Evolutionary conservation across 2,888 invertebrate species (phyloP), one percentile per base, ranked within the genome.

Genomic region (Diaprepes abbreviatus): DNA sequence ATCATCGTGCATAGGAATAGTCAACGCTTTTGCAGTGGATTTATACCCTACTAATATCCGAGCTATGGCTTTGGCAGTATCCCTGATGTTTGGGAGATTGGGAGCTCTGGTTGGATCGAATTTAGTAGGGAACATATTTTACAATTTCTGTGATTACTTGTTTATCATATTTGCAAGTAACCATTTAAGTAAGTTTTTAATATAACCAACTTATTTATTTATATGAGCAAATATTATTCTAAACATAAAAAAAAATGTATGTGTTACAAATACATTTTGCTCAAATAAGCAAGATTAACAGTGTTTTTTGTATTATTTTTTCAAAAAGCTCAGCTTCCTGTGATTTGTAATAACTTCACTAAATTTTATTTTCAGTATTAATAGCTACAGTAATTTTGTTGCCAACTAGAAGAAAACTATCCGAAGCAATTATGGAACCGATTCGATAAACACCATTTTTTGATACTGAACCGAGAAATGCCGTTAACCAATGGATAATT

Each of bases 1-100:
- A n/a, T 80, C 81, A 2, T 78, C 82, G 3, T 76, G 79, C 24
- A 78, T 84, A 52, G 82, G 83, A 3, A 72, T 79, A 21, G 81
- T 83, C 12, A 84, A 83, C 71, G 82, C 83, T 2, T 78, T 84
- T 31, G 80, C 81, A 7, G 83, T 84, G 3, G 84, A 85, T 71
- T 74, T 85, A 48, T 85, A 82, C 72, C 84, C 85, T 1, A 85
- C 85, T 6, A 80, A 82, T 73, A 80, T 78, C 59, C 83, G 87
- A 74, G 87, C 85, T 14, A 87, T 87, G 86, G 87, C 87, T 16
- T 77, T 87, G 54, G 86, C 87, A 33, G 85, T 87, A 64, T 86
- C 86, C 0, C 76, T 87, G 2, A 86, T 87, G 86, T 83, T 85
- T 77, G 87, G 87, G 12, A 81, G 87, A 68, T 75, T 84, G 66